Percentiles rank a stretch among this genome's conserved stretches.
Evolutionary conservation across 1,140 invertebrate genomes (phyloP).

Genomic region (Dinoponera quadriceps): DNA sequence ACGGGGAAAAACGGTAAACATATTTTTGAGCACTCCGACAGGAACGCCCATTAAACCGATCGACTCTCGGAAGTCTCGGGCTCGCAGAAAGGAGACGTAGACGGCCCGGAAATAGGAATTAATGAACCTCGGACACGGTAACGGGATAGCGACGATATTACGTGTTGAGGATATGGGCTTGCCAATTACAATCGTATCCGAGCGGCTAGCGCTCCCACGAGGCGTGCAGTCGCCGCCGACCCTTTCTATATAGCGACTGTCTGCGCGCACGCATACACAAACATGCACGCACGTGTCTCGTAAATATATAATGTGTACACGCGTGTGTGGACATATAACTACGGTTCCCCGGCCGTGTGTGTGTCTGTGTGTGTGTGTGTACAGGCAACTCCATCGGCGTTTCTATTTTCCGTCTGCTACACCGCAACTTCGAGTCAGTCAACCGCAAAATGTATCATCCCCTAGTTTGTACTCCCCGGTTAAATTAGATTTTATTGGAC

Average conservation of each 20-base stretch:
- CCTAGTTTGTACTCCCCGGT: conserved; percentile 75
- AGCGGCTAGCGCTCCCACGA: conserved; percentile 66
- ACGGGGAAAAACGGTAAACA: conserved; percentile 53
- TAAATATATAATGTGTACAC: conserved; percentile 42
- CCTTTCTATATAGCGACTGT: conserved; percentile 42
- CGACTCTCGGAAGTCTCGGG: conserved; percentile 49
- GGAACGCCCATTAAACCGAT: conserved; percentile 60
- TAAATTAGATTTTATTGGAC: conserved; percentile 81
- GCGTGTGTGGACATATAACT: conserved; percentile 8
- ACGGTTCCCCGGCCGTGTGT: not conserved
- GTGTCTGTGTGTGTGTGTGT: not conserved
- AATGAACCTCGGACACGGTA: conserved; percentile 65
- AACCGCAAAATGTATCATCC: conserved; percentile 79
- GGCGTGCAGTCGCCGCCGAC: conserved; percentile 53
- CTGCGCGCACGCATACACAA: conserved; percentile 8
- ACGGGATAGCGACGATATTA: conserved; percentile 72
- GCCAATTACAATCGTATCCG: conserved; percentile 76
- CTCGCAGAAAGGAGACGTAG: conserved; percentile 51
- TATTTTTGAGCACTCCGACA: conserved; percentile 47
- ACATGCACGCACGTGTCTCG: not conserved
- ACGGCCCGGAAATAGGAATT: conserved; percentile 71
- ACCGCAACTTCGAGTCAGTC: conserved; percentile 77
- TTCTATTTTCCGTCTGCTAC: conserved; percentile 76
- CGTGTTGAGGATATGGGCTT: conserved; percentile 74
- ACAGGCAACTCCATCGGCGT: conserved; percentile 57